These are phyloP conservation scores for Myocastor coypus DNA, from an alignment of 2,113 vertebrate genomes.

Conservation along the genomic window DNA sequence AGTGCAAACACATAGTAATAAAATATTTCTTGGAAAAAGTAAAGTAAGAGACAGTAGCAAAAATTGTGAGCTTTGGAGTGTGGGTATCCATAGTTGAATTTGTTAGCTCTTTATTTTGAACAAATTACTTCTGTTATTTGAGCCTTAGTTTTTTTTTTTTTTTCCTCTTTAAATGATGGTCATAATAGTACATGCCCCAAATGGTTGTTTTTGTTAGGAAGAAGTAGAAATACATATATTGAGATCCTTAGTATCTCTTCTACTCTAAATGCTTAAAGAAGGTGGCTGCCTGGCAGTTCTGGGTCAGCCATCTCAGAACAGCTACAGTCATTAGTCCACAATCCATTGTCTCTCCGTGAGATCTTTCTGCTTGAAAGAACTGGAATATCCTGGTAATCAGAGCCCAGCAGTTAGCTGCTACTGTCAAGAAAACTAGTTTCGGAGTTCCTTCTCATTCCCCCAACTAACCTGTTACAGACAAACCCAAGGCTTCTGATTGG, in stretches of 20 bases:
- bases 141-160: slow-evolving; percentile 23
- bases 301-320: background rate
- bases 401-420: slow-evolving; percentile 45
- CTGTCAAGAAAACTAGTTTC: slow-evolving; percentile 62
- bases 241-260: slow-evolving; percentile 46
- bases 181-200: background rate
- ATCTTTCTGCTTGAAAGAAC: slow-evolving; percentile 54
- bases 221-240: slow-evolving; percentile 26
- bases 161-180: background rate
- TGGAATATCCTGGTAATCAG: slow-evolving; percentile 53
- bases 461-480: background rate
- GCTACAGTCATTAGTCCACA: background rate
- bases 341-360: slow-evolving; percentile 5
- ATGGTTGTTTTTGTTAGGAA: slow-evolving; percentile 16
- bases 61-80: background rate
- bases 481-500: background rate
- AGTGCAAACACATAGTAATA: background rate
- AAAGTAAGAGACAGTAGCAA: background rate
- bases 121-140: slow-evolving; percentile 20
- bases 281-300: slow-evolving; percentile 48
- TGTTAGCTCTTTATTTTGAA: slow-evolving; percentile 34
- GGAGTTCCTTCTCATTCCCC: background rate
- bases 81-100: background rate
- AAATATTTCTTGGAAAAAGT: background rate
- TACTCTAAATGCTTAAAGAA: slow-evolving; percentile 67